A percentile compares a stretch with the other conserved stretches of the same genome.
phyloP scores from a whole-genome alignment of 2,113 vertebrate species.

The Brachyhypopomus occidentalis region DNA sequence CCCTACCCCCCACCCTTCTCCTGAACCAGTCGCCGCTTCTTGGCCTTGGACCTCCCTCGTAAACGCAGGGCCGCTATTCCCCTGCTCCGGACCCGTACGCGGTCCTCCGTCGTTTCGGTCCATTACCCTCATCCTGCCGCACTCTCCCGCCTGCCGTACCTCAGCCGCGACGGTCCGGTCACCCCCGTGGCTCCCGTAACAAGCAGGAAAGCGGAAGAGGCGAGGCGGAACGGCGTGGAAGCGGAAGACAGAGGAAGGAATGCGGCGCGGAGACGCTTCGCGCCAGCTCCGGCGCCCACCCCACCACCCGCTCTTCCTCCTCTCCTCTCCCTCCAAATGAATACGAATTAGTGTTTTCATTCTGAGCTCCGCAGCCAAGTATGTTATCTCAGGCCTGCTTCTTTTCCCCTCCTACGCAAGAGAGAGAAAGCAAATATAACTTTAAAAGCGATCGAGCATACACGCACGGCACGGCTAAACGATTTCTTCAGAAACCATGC shows the following conservation, averaged over 20 bases:
- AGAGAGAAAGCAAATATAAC: slow-evolving; percentile 69
- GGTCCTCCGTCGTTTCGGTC: slow-evolving; percentile 54
- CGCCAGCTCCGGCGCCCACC: slow-evolving; percentile 51
- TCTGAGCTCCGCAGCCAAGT: slow-evolving; percentile 71
- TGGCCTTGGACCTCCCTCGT: slow-evolving; percentile 51
- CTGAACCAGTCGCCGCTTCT: slow-evolving; percentile 45
- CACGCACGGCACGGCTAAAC: slow-evolving; percentile 47
- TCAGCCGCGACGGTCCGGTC: background rate
- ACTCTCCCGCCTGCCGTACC: background rate
- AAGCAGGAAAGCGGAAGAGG: background rate
- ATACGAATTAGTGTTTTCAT: slow-evolving; percentile 77
- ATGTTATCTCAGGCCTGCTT: slow-evolving; percentile 71
- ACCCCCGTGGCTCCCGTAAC: no score
- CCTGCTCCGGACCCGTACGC: slow-evolving; percentile 43
- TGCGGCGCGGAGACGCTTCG: background rate
- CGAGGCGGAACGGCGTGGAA: background rate
- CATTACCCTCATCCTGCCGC: slow-evolving; percentile 51
- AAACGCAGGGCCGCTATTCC: slow-evolving; percentile 51
- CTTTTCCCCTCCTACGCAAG: slow-evolving; percentile 58
- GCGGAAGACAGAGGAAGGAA: background rate
- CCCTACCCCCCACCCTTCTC: slow-evolving; percentile 10
- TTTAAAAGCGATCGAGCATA: slow-evolving; percentile 52
- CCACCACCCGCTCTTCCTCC: slow-evolving; percentile 60
- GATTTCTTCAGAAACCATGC: slow-evolving; percentile 46
- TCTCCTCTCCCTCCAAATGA: slow-evolving; percentile 67